Conservation (phyloP, 2,797 vertebrate genomes). For the Enteromius paludinosus region DNA sequence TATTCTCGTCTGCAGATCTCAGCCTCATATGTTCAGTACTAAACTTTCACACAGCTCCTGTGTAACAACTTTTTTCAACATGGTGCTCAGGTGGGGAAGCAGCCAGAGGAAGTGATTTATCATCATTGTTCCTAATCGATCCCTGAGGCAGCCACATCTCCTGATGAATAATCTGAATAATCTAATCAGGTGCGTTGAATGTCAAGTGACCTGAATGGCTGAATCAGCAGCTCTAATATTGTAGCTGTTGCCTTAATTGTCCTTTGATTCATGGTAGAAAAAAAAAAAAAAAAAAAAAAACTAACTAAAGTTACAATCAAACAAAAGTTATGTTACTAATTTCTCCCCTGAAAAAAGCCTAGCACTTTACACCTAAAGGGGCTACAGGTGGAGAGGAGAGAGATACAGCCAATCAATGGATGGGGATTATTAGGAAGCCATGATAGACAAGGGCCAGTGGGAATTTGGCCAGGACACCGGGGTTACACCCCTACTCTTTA, state of each 20-base stretch:
- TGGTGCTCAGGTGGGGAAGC: conserved; percentile 37
- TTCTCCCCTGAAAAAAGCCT: neutral
- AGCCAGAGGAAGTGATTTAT: conserved; percentile 56
- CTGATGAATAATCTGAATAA: conserved; percentile 65
- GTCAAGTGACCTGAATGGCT: conserved; percentile 54
- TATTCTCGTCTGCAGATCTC: neutral
- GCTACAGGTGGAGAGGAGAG: no score
- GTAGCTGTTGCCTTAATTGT: conserved; percentile 44
- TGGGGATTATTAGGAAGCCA: no score
- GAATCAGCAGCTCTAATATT: conserved; percentile 49
- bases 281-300: conserved; percentile 51
- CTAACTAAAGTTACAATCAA: neutral
- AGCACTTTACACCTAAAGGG: no score
- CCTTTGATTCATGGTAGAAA: conserved; percentile 48
- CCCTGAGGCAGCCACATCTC: conserved; percentile 36
- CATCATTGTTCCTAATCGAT: conserved; percentile 55
- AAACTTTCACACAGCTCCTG: conserved; percentile 17
- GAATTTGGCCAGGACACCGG: no score
- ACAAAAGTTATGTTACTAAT: neutral
- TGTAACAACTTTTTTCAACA: conserved; percentile 17
- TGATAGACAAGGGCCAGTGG: no score
- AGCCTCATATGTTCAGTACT: neutral
- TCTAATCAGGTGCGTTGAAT: conserved; percentile 52
- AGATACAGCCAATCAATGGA: no score
- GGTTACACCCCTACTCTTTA: no score